Evolutionary conservation across 2,888 invertebrate genomes (phyloP), one percentile per base, ranked within the genome.

Genomic region (Ypsolopha scabrella): DNA sequence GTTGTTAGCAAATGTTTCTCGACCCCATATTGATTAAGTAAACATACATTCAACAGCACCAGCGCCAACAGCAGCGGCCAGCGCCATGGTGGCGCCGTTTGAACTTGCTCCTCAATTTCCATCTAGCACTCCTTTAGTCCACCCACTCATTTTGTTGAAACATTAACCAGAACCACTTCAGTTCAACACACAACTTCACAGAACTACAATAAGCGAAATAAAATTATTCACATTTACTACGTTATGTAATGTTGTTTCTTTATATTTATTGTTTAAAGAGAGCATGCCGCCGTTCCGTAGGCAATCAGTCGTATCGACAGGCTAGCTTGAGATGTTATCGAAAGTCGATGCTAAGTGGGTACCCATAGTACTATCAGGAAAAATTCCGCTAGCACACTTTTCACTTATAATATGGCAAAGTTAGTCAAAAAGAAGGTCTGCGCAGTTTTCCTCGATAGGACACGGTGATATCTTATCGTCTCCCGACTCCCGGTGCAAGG

Each of bases 41-140:
- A 71, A 83, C 85, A 54, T 71, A 85, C 86, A 61, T 86, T 83
- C 53, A 85, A 60, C 53, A 80, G 62, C 54, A 81, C 63, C 41
- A 79, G 75, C 11, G 85, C 77, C 51, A 78, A 53, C 14, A 86
- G 65, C 13, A 86, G 68, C 60, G 76, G 69, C 81, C 78, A 85
- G 57, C 80, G 83, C 85, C 83, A 85, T 60, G 71, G 64, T 53
- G 68, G 67, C 54, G 62, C 47, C 11, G 37, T 45, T 35, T 35
- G 14, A 0, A n/a, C 58, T 61, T 67, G 65, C 53, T 62, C 64
- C 57, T 75, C 70, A 68, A 70, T 60, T 65, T 85, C 85, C 85
- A 85, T 85, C 68, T 76, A 79, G 58, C 63, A n/a, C 39, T 3
- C 14, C 10, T 10, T 11, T 24, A 7, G 9, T 14, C 11, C 43